Evolutionary conservation across 2,797 vertebrate genomes (phyloP).

Genomic region (Thamnophis elegans): DNA sequence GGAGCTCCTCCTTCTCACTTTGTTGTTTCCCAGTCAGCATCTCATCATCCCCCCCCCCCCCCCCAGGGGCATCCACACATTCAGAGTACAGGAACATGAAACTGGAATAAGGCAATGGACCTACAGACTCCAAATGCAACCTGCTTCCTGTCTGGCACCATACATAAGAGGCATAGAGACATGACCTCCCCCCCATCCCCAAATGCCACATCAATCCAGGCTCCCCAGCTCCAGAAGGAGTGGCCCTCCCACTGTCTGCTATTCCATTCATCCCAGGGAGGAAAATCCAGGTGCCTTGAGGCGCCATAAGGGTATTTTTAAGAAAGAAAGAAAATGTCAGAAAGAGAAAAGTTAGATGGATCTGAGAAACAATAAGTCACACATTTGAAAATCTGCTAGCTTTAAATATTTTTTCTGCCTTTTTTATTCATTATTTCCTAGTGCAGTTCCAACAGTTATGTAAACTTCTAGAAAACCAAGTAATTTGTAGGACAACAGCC

Average conservation of each 20-base stretch:
- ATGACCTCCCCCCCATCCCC: background rate
- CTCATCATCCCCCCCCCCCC: background rate
- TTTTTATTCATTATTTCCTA: background rate
- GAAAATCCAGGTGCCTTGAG: background rate
- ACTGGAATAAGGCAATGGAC: background rate
- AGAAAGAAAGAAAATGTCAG: background rate
- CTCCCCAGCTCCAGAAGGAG: background rate
- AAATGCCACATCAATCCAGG: background rate
- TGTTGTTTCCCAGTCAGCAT: background rate
- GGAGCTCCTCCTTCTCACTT: background rate
- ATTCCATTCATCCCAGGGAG: background rate
- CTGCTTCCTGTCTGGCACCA: background rate
- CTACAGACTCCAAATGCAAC: background rate
- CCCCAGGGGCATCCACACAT: background rate
- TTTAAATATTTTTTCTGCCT: background rate
- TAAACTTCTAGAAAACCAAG: background rate
- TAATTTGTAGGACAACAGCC: background rate
- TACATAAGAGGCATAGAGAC: background rate
- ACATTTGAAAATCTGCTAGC: background rate
- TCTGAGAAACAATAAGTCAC: background rate
- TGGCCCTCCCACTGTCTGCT: background rate
- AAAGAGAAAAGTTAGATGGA: background rate
- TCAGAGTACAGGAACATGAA: background rate
- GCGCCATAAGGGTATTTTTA: background rate
- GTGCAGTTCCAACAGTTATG: background rate